These are phyloP conservation scores for Caenorhabditis latens DNA, from an alignment of 1,140 invertebrate species.

Conservation along the genomic window DNA sequence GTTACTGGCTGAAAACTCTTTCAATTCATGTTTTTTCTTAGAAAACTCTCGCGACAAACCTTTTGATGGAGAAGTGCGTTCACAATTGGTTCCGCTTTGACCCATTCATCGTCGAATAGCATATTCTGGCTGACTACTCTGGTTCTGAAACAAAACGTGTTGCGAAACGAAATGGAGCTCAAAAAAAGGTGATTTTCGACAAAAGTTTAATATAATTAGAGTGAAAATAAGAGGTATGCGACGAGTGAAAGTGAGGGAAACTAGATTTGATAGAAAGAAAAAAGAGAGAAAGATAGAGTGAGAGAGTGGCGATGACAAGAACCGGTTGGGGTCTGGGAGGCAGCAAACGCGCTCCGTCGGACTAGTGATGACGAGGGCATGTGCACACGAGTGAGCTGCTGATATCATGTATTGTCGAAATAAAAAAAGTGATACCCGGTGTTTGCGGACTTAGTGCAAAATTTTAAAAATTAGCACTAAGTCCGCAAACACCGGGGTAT, in stretches of 20 bases:
- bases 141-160: neutral
- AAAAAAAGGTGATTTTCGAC: neutral
- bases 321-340: neutral
- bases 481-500: no score
- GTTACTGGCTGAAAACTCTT: constrained; percentile 34
- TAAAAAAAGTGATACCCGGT: no score
- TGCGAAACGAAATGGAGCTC: neutral
- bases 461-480: no score
- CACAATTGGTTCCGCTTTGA: constrained; percentile 39
- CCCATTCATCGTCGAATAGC: constrained; percentile 28
- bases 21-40: neutral
- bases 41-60: neutral
- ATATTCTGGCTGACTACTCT: neutral
- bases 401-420: no score
- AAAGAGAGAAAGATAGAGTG: neutral
- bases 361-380: neutral
- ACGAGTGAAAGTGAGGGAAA: constrained; percentile 11
- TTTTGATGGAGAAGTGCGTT: constrained; percentile 29
- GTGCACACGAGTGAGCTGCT: no score
- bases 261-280: constrained; percentile 12
- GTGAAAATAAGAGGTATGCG: constrained; percentile 17
- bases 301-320: constrained; percentile 26
- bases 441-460: no score
- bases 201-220: neutral
- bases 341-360: constrained; percentile 1